phyloP scores from a whole-genome alignment of 1,140 invertebrate species.

The Gryon sp. region DNA sequence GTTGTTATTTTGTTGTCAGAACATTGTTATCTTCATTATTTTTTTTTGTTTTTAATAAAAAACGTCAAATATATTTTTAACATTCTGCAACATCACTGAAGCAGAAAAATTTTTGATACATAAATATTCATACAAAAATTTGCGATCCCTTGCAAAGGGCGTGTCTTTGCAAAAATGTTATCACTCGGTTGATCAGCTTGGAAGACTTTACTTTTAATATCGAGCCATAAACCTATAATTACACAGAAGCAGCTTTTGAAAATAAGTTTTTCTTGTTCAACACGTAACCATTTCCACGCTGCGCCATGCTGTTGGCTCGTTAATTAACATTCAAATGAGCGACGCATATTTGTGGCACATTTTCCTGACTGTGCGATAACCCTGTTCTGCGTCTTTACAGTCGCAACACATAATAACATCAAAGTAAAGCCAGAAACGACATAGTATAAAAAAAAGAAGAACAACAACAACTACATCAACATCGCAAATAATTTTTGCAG shows the following conservation, averaged over 20 bases:
- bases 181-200: conserved; percentile 17
- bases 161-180: conserved; percentile 20
- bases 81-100: too few relatives aligned
- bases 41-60: too few relatives aligned
- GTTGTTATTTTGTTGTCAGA: too few relatives aligned
- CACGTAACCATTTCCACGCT: neutral
- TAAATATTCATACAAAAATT: conserved; percentile 25
- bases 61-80: too few relatives aligned
- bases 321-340: conserved; percentile 25
- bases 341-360: neutral
- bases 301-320: neutral
- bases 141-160: conserved; percentile 9
- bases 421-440: conserved; percentile 1
- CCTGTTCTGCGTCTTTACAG: neutral
- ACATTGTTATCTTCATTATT: too few relatives aligned
- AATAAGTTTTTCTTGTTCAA: conserved; percentile 9
- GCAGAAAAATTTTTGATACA: too few relatives aligned
- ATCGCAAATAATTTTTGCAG: too few relatives aligned
- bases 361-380: neutral
- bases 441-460: neutral
- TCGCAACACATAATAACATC: neutral
- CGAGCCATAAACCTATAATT: conserved; percentile 20
- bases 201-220: conserved; percentile 16
- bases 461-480: too few relatives aligned
- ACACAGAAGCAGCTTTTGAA: conserved; percentile 13